Base-by-base conservation (phyloP, 2,797 vertebrate genomes). In the Meriones psammophilus region DNA sequence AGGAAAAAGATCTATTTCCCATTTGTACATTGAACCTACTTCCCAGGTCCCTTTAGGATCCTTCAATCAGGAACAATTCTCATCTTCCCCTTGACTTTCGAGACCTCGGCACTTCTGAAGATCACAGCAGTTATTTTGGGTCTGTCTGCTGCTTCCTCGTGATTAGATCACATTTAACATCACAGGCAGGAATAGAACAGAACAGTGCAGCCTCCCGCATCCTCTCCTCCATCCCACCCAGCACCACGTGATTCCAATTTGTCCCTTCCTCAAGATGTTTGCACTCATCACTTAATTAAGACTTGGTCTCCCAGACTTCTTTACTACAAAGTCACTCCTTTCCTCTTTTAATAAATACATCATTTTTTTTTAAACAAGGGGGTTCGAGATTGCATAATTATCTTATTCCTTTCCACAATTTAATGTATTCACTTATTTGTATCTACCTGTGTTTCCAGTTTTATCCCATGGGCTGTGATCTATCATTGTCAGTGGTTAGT, bases 51-150 rank as follows among this genome's bases (percentile, higher is more conserved):
- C 22, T 9, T 81, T 56, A 36, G 12, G 62, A 10, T 87, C 28
- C 42, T 74, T 89, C 33, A 10, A 26, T 78, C 33, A 62, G 20
- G 58, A 92, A 81, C 56, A 83, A 20, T 54, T 66, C 79, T 86
- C 68, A 22, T 39, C 74, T 79, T 94, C 91, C 28, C 89, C 78
- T 88, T 89, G 86, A 87, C 95, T 94, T 80, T 68, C 12, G 2
- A 80, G 88, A 93, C 69, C 46, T 93, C 46, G 79, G 58, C 54
- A 42, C 92, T 87, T 96, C 26, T 64, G 71, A 94, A 94, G 91
- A 87, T 76, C 28, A 46, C 62, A 89, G 95, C n/a, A 71, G 97
- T 94, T 96, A 89, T 94, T 97, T 84, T 96, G 71, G 80, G 83
- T 91, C 83, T 79, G 81, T 83, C 77, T 95, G 96, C 77, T 54